phyloP scores from a whole-genome alignment of 2,113 vertebrate species.

The Daboia siamensis region DNA sequence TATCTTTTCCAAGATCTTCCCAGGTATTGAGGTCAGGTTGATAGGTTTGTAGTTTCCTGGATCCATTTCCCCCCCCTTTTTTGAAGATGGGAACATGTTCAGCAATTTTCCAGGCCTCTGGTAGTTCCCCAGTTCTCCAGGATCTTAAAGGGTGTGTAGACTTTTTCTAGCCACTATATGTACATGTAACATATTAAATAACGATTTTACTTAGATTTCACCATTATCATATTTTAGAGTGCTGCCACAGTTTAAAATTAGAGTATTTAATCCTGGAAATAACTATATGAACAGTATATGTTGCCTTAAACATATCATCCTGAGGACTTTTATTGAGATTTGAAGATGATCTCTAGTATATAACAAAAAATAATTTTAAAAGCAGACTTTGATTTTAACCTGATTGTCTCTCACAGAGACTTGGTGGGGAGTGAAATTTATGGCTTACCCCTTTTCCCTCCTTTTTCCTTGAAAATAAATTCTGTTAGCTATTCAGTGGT shows the following conservation, averaged over 20 bases:
- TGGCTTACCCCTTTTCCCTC: not conserved
- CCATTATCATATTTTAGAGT: not conserved
- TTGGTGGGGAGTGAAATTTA: not conserved
- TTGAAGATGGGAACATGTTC: too few species aligned
- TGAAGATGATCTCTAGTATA: not conserved
- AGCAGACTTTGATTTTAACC: not conserved
- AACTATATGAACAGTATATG: not conserved
- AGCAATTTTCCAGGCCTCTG: too few species aligned
- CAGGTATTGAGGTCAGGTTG: too few species aligned
- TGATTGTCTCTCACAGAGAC: not conserved
- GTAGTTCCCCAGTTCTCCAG: too few species aligned
- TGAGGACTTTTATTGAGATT: not conserved
- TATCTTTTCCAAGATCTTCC: too few species aligned
- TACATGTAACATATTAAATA: not conserved
- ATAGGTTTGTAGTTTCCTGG: too few species aligned
- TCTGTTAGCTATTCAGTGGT: not conserved
- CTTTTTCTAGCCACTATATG: not conserved
- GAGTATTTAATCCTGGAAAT: slow-evolving; percentile 24
- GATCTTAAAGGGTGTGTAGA: too few species aligned
- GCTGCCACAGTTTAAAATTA: not conserved
- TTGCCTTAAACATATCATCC: not conserved
- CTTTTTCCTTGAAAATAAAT: not conserved
- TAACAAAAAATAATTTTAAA: not conserved
- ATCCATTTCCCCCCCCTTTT: too few species aligned
- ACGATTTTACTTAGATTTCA: not conserved